Evolutionary conservation across 2,888 invertebrate genomes (phyloP).

Genomic region (Dynastes grantii): DNA sequence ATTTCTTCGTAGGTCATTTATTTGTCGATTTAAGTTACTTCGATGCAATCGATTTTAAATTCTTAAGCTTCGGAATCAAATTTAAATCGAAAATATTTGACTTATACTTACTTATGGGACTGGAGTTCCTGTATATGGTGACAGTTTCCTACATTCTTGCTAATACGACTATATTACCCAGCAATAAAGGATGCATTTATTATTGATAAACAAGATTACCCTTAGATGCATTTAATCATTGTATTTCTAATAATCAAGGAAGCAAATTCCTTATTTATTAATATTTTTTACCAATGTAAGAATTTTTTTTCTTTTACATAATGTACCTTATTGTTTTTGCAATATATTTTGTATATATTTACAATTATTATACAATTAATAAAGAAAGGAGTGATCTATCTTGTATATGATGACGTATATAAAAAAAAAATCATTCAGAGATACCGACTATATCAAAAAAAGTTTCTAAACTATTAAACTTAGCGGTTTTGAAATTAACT

Average conservation of each 20-base stretch:
- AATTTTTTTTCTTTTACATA: slow-evolving; percentile 5
- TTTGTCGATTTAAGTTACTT: no score
- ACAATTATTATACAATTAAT: neutral
- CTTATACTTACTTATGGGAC: neutral
- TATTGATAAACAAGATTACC: neutral
- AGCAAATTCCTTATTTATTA: neutral
- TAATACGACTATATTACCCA: neutral
- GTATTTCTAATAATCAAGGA: neutral
- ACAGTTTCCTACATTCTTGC: slow-evolving; percentile 6
- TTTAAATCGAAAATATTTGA: slow-evolving; percentile 1
- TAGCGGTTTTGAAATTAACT: no score
- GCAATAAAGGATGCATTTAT: neutral
- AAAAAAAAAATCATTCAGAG: no score
- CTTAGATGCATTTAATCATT: neutral
- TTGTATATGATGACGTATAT: no score
- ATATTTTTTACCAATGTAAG: neutral
- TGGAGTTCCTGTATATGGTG: neutral
- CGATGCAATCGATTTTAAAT: no score
- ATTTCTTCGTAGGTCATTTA: no score
- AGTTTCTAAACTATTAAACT: no score
- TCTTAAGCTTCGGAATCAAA: neutral
- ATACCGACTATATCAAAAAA: no score
- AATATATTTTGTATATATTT: neutral
- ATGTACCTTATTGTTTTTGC: neutral
- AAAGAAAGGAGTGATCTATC: neutral